A percentile compares a stretch with the other conserved stretches of the same genome.
Evolutionary conservation across 2,888 invertebrate genomes (phyloP).

Genomic region (Abrostola triplasia): DNA sequence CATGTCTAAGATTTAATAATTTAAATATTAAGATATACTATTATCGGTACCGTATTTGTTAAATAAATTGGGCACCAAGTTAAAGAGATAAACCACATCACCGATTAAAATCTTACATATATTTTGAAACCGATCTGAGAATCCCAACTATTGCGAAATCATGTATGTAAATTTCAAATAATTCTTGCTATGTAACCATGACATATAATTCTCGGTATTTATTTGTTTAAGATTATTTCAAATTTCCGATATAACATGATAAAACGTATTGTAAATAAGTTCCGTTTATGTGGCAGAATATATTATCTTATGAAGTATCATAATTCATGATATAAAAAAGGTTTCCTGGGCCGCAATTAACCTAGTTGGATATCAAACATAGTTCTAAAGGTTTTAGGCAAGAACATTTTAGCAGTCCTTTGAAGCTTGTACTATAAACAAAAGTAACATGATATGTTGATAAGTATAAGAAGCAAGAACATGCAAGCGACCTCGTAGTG

Average conservation of each 20-base stretch:
- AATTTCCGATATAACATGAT: slow-evolving; percentile 14
- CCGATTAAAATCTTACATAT: neutral
- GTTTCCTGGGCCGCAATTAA: slow-evolving; percentile 22
- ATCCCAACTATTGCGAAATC: slow-evolving; percentile 22
- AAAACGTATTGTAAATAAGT: slow-evolving; percentile 3
- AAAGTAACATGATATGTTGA: slow-evolving; percentile 30
- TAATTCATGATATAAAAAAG: slow-evolving; percentile 15
- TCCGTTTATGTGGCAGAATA: slow-evolving; percentile 16
- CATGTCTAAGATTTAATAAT: no score
- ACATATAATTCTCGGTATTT: slow-evolving; percentile 6
- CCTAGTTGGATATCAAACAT: slow-evolving; percentile 19
- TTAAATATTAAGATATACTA: no score
- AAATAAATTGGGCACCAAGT: no score
- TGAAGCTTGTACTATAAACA: slow-evolving; percentile 39
- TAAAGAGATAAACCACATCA: no score
- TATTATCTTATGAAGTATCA: slow-evolving; percentile 14
- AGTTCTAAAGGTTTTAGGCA: slow-evolving; percentile 8
- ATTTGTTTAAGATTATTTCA: no score
- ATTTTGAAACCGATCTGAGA: slow-evolving; percentile 18
- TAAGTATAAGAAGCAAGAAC: slow-evolving; percentile 39
- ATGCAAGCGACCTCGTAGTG: slow-evolving; percentile 49
- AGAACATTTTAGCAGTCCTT: slow-evolving; percentile 8
- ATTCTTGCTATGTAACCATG: slow-evolving; percentile 1
- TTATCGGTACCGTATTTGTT: no score
- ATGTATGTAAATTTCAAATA: slow-evolving; percentile 40